These are phyloP conservation scores for Suricata suricatta DNA, from an alignment of 2,113 vertebrate species.

Conservation along the genomic window DNA sequence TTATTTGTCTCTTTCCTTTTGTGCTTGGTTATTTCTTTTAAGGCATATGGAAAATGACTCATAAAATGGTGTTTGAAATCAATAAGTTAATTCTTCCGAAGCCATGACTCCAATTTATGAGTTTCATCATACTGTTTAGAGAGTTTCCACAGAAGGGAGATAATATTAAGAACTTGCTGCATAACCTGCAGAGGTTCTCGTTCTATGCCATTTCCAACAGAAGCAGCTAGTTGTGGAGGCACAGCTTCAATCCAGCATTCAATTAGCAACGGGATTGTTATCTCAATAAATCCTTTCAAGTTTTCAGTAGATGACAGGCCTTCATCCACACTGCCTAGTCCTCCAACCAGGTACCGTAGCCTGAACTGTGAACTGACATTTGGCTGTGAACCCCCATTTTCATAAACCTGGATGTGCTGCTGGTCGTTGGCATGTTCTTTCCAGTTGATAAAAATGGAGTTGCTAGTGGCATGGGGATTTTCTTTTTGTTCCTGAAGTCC, in stretches of 20 bases:
- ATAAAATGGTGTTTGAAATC: too few species aligned
- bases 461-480: slow-evolving; percentile 81
- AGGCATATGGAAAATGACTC: too few species aligned
- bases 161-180: slow-evolving; percentile 95
- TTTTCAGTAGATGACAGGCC: slow-evolving; percentile 91
- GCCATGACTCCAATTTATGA: slow-evolving; percentile 92
- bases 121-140: slow-evolving; percentile 91
- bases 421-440: slow-evolving; percentile 91
- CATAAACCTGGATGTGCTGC: slow-evolving; percentile 91
- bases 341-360: slow-evolving; percentile 90
- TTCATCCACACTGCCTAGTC: slow-evolving; percentile 85
- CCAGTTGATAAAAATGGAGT: slow-evolving; percentile 90
- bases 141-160: slow-evolving; percentile 95
- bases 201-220: slow-evolving; percentile 88
- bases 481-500: slow-evolving; percentile 87
- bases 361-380: slow-evolving; percentile 91
- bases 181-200: slow-evolving; percentile 94
- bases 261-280: slow-evolving; percentile 94
- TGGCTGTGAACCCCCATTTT: slow-evolving; percentile 91
- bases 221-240: slow-evolving; percentile 85
- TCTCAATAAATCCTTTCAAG: slow-evolving; percentile 93
- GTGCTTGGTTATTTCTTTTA: too few species aligned
- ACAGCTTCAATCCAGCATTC: slow-evolving; percentile 98
- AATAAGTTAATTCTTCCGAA: too few species aligned
- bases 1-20: too few species aligned